A percentile compares a stretch with the other conserved stretches of the same genome.
These are phyloP conservation scores for Polypedilum vanderplanki DNA, from an alignment of 1,140 invertebrate genomes.

Conservation along the genomic window DNA sequence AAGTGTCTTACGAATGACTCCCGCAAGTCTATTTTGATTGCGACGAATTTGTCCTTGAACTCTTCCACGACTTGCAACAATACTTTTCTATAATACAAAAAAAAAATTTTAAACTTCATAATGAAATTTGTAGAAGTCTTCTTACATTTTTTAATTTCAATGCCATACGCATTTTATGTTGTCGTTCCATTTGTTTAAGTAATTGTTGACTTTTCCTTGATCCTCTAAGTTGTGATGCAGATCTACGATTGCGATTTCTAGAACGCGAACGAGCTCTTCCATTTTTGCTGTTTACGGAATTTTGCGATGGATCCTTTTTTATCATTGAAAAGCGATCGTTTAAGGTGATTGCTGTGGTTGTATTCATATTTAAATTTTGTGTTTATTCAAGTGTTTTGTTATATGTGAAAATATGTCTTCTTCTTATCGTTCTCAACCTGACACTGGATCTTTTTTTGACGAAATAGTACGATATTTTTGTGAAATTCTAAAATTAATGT, in stretches of 20 bases:
- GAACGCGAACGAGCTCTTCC: slow-evolving; percentile 28
- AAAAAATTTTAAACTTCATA: slow-evolving; percentile 29
- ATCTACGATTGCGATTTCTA: slow-evolving; percentile 30
- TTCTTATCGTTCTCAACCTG: neutral
- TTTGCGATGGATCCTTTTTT: slow-evolving; percentile 31
- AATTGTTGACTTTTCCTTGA: slow-evolving; percentile 39
- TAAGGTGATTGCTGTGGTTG: slow-evolving; percentile 38
- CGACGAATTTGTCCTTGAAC: neutral
- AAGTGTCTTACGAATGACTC: neutral
- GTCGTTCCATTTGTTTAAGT: slow-evolving; percentile 39
- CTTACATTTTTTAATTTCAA: slow-evolving; percentile 43
- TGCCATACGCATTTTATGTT: slow-evolving; percentile 40
- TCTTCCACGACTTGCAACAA: slow-evolving; percentile 35
- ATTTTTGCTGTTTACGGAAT: slow-evolving; percentile 33
- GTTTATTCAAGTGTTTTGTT: slow-evolving; percentile 22
- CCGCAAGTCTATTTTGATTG: neutral
- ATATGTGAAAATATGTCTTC: neutral
- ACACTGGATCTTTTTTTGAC: too few relatives aligned
- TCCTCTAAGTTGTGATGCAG: slow-evolving; percentile 29
- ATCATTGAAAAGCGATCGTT: slow-evolving; percentile 41
- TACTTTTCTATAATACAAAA: slow-evolving; percentile 42
- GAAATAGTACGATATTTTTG: too few relatives aligned
- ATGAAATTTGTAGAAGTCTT: slow-evolving; percentile 25
- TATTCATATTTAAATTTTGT: slow-evolving; percentile 33
- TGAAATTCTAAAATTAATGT: neutral